These are phyloP conservation scores for Anableps anableps DNA, from an alignment of 2,797 vertebrate genomes.

Conservation along the genomic window DNA sequence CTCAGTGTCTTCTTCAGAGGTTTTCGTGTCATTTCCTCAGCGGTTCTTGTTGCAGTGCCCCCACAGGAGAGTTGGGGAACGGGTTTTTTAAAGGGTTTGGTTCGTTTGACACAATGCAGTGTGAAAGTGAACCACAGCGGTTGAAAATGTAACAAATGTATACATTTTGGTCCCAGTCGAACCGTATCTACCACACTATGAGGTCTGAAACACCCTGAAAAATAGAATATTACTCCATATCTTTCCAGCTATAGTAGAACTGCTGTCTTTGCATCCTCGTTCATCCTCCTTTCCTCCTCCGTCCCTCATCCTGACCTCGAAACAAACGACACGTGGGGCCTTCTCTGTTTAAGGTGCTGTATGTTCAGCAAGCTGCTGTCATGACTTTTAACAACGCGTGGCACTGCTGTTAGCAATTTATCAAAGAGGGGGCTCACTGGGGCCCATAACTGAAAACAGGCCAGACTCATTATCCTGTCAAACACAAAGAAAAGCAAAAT, in stretches of 20 bases:
- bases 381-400: slow-evolving; percentile 49
- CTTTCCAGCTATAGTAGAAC: not conserved
- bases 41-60: not conserved
- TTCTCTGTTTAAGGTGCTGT: slow-evolving; percentile 34
- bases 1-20: too few species aligned
- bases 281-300: not conserved
- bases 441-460: slow-evolving; percentile 74
- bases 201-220: not conserved
- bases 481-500: slow-evolving; percentile 6
- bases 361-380: slow-evolving; percentile 32
- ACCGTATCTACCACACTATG: not conserved
- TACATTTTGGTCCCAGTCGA: not conserved
- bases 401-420: slow-evolving; percentile 68
- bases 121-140: not conserved
- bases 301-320: slow-evolving; percentile 30
- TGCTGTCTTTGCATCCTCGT: not conserved
- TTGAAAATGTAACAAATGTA: not conserved
- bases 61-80: not conserved
- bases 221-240: not conserved
- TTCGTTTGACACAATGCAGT: not conserved
- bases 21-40: not conserved
- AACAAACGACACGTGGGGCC: slow-evolving; percentile 64
- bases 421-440: slow-evolving; percentile 58
- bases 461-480: slow-evolving; percentile 37
- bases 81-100: not conserved